Percentiles rank a stretch among this genome's conserved stretches.
phyloP scores from a whole-genome alignment of 2,113 vertebrate genomes.

The Zapus hudsonius region DNA sequence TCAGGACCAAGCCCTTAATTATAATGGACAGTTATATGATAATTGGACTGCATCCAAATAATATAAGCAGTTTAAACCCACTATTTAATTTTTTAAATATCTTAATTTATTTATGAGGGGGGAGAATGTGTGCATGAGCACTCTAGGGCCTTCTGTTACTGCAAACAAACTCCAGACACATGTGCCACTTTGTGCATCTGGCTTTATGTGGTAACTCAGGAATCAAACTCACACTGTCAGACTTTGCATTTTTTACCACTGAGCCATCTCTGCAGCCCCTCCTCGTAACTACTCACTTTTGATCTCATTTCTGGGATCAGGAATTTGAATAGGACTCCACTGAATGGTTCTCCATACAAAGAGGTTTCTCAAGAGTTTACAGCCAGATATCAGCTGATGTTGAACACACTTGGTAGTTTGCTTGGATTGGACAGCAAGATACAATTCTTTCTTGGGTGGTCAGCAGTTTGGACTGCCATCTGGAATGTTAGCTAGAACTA shows the following conservation, averaged over 20 bases:
- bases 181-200: too few relatives aligned
- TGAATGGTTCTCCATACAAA: neutral
- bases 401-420: neutral
- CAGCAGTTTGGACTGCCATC: neutral
- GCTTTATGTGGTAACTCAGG: too few relatives aligned
- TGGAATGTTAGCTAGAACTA: neutral
- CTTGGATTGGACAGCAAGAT: neutral
- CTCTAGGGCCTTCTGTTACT: too few relatives aligned
- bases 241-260: too few relatives aligned
- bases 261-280: too few relatives aligned
- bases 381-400: neutral
- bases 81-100: conserved; percentile 9
- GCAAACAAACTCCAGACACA: too few relatives aligned
- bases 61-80: neutral
- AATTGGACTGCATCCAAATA: neutral
- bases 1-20: neutral
- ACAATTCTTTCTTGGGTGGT: neutral
- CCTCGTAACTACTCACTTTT: too few relatives aligned
- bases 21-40: neutral
- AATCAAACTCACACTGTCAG: too few relatives aligned
- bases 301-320: neutral
- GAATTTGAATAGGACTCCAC: neutral
- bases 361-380: neutral
- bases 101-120: too few relatives aligned
- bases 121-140: too few relatives aligned